phyloP scores from a whole-genome alignment of 2,888 invertebrate species.

The Lissonota sp. region DNA sequence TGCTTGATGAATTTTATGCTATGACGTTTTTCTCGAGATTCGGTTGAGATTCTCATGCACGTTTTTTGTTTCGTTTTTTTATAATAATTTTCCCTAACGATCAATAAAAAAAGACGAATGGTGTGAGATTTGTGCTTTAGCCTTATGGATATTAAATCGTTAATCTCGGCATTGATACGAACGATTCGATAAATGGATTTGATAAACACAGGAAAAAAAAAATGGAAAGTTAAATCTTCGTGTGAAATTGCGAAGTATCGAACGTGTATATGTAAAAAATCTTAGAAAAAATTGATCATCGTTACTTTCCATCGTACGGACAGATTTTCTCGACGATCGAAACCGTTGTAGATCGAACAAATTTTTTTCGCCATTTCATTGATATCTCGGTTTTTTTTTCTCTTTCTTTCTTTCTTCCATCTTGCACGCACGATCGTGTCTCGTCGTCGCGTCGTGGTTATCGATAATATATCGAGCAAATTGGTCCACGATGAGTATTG shows the following conservation, averaged over 20 bases:
- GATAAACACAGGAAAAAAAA: conserved; percentile 7
- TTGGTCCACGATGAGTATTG: conserved; percentile 3
- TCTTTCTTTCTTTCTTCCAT: conserved; percentile 9
- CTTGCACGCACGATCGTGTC: not conserved
- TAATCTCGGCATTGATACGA: conserved; percentile 14
- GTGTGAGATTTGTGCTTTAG: conserved; percentile 59
- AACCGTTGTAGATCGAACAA: conserved; percentile 50
- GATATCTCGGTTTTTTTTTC: conserved; percentile 8
- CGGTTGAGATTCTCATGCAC: conserved; percentile 49
- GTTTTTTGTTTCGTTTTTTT: conserved; percentile 27
- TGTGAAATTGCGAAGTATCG: conserved; percentile 7
- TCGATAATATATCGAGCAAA: conserved; percentile 46
- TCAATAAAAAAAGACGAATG: conserved; percentile 56
- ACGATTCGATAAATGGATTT: conserved; percentile 18
- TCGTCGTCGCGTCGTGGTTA: conserved; percentile 26
- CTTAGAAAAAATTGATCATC: conserved; percentile 53
- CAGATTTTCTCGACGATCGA: conserved; percentile 25
- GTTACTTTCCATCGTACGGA: conserved; percentile 2
- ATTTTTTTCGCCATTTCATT: conserved; percentile 61
- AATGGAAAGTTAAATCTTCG: not conserved
- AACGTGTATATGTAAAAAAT: conserved; percentile 55
- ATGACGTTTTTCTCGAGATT: conserved; percentile 9
- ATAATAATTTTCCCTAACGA: conserved; percentile 34
- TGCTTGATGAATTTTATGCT: conserved; percentile 48
- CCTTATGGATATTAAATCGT: conserved; percentile 42